These are phyloP conservation scores for Calameuta pallipes DNA, from an alignment of 2,888 invertebrate genomes.

Conservation along the genomic window DNA sequence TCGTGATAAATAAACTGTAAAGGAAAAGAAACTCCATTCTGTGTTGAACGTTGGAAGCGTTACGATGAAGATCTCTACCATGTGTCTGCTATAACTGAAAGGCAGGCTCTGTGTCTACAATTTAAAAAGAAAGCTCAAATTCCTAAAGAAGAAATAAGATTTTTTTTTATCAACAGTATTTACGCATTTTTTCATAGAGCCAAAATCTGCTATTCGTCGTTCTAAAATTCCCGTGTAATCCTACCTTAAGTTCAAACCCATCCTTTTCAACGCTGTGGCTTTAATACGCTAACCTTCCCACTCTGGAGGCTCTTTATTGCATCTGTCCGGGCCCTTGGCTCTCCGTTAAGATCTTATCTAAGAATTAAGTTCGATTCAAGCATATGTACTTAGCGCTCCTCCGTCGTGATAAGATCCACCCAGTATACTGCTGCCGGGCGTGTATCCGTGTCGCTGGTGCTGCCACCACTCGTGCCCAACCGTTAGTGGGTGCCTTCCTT, in stretches of 20 bases:
- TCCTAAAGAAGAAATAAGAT: background rate
- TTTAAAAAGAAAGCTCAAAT: background rate
- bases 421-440: constrained; percentile 14
- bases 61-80: background rate
- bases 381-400: constrained; percentile 50
- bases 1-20: background rate
- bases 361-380: constrained; percentile 57
- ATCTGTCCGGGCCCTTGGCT: constrained; percentile 31
- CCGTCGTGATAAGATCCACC: constrained; percentile 45
- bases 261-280: constrained; percentile 12
- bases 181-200: background rate
- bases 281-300: constrained; percentile 22
- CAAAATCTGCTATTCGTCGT: background rate
- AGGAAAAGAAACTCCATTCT: background rate
- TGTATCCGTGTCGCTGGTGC: background rate
- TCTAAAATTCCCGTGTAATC: background rate
- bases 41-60: background rate
- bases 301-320: constrained; percentile 33
- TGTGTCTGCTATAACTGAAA: background rate
- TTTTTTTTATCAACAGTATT: background rate
- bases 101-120: background rate
- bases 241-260: background rate
- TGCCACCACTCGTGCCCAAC: background rate
- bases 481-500: constrained; percentile 7
- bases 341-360: constrained; percentile 50